Base-by-base conservation (phyloP, 2,113 vertebrate genomes). In the Prolemur simus region DNA sequence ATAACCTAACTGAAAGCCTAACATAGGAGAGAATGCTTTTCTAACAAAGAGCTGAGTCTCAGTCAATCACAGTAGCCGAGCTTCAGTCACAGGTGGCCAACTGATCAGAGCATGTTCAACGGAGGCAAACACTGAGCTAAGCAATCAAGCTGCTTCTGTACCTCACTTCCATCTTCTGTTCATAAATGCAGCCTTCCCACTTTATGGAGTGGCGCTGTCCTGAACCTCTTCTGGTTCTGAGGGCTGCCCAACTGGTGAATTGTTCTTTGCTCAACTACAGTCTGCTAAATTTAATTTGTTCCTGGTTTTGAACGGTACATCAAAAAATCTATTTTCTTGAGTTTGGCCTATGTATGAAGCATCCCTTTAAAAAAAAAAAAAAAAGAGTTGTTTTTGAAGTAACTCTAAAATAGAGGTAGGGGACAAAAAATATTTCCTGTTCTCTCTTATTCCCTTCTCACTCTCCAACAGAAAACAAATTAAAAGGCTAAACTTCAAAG, bases 341-440 rank as follows among this genome's bases (percentile, higher is more conserved):
- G 45, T 34, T 68, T 74, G 54, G 29, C 4, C 56, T 37, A 49
- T n/a, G 23, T 11, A 66, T 49, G 66, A 49, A 86, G 1, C 2
- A 82, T 83, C 45, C 87, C 45, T 94, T 94, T 68, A 66, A 95
- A 87, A 66, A 81, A 78, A n/a, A 39, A n/a, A 39, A 71, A 71
- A 18, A 89, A 74, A 91, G 2, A 56, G 45, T 8, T 66, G 6
- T 63, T 91, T 93, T 58, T 89, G 52, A 71, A 95, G 58, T 11
- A 86, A 82, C 37, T 82, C 21, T 76, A 64, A 78, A 88, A 83
- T 52, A 32, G 52, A 85, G 29, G 13, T 23, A 29, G 17, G 27
- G 29, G 32, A 37, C 56, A 93, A 85, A 91, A 81, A 64, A 42
- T 47, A 82, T n/a, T 89, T 95, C 68, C 54, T 64, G 32, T 87